Evolutionary conservation across 2,113 vertebrate species (phyloP).

Genomic region (Dunckerocampus dactyliophorus): DNA sequence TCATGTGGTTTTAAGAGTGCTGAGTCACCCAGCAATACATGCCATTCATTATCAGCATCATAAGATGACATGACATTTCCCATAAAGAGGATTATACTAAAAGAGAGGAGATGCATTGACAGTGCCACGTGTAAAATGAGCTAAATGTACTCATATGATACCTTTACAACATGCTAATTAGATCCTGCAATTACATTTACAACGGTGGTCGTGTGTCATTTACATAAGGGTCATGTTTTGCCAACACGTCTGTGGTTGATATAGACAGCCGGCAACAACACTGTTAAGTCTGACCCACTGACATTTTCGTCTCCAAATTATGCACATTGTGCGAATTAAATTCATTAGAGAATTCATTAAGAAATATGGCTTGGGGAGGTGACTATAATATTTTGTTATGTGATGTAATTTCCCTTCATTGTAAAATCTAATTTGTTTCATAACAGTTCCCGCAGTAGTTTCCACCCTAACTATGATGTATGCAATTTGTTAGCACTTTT

Average conservation of each 20-base stretch:
- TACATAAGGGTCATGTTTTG: slow-evolving; percentile 83
- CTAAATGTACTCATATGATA: slow-evolving; percentile 63
- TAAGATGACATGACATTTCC: slow-evolving; percentile 10
- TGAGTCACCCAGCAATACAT: slow-evolving; percentile 13
- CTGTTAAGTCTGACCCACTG: slow-evolving; percentile 81
- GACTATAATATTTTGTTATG: slow-evolving; percentile 81
- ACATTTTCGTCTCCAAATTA: slow-evolving; percentile 89
- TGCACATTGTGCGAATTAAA: slow-evolving; percentile 87
- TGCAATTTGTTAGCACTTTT: slow-evolving; percentile 91
- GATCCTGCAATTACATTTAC: slow-evolving; percentile 68
- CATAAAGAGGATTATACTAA: slow-evolving; percentile 31
- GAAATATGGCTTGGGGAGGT: slow-evolving; percentile 80
- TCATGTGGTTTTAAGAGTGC: background rate
- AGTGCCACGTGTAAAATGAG: slow-evolving; percentile 53
- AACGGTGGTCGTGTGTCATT: slow-evolving; percentile 71
- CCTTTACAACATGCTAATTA: slow-evolving; percentile 60
- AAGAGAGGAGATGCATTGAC: slow-evolving; percentile 39
- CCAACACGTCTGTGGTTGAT: slow-evolving; percentile 82
- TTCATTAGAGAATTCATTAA: slow-evolving; percentile 93
- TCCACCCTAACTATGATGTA: slow-evolving; percentile 81
- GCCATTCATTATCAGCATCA: slow-evolving; percentile 30
- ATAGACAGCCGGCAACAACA: slow-evolving; percentile 77
- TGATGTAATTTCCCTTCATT: slow-evolving; percentile 86
- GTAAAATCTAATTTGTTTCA: slow-evolving; percentile 89
- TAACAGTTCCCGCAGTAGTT: slow-evolving; percentile 73